Percentiles rank a stretch among this genome's conserved stretches.
phyloP scores from a whole-genome alignment of 2,113 vertebrate genomes.

The Embiotoca jacksoni region DNA sequence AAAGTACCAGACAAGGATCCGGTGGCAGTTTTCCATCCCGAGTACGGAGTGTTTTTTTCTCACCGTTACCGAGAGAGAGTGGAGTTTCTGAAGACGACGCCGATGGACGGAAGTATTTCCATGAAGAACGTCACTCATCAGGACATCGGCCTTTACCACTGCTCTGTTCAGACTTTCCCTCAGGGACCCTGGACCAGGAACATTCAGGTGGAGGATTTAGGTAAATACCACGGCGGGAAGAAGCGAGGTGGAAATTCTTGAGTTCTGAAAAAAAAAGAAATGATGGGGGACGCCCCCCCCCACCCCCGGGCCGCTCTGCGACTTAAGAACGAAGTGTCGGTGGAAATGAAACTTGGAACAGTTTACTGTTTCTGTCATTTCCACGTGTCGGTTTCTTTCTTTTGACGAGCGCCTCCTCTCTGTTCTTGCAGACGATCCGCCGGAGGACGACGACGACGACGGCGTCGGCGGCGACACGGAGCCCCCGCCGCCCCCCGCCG shows the following conservation, averaged over 20 bases:
- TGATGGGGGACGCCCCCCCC: background rate
- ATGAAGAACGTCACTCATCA: slow-evolving; percentile 82
- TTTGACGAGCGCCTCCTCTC: background rate
- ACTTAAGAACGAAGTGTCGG: background rate
- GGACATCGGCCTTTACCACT: slow-evolving; percentile 85
- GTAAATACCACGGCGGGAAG: slow-evolving; percentile 66
- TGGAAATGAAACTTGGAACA: slow-evolving; percentile 2
- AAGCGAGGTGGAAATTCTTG: background rate
- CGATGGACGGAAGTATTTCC: slow-evolving; percentile 81
- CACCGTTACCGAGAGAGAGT: slow-evolving; percentile 76
- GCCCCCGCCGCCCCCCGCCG: slow-evolving; percentile 6
- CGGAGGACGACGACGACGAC: slow-evolving; percentile 45
- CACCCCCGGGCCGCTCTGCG: rapidly evolving
- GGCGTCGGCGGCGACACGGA: slow-evolving; percentile 20
- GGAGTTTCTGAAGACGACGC: slow-evolving; percentile 76
- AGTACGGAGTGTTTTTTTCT: slow-evolving; percentile 49
- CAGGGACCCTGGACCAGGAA: slow-evolving; percentile 81
- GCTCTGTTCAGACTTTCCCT: slow-evolving; percentile 84
- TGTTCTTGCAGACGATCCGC: slow-evolving; percentile 67
- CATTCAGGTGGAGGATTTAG: slow-evolving; percentile 80
- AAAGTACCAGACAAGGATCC: slow-evolving; percentile 73
- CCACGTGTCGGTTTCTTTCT: background rate
- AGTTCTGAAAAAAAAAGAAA: too few species aligned
- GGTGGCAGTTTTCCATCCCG: slow-evolving; percentile 82
- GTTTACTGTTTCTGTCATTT: background rate